phyloP scores from a whole-genome alignment of 2,797 vertebrate species.

The Melanotaenia boesemani region DNA sequence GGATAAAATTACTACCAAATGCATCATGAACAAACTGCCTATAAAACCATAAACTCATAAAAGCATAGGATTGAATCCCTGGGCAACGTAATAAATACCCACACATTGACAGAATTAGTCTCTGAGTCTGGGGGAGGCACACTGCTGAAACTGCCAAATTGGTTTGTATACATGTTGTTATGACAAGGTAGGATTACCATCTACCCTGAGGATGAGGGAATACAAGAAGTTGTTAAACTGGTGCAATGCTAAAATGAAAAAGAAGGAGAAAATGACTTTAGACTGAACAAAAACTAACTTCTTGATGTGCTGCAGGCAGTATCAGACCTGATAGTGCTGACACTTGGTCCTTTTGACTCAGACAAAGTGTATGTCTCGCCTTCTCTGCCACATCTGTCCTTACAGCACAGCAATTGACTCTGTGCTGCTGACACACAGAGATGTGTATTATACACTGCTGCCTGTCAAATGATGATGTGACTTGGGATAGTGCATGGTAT shows the following conservation, averaged over 20 bases:
- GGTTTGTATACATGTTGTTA: slow-evolving; percentile 80
- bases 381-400: slow-evolving; percentile 47
- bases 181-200: slow-evolving; percentile 74
- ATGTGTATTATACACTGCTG: slow-evolving; percentile 38
- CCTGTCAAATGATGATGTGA: slow-evolving; percentile 66
- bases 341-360: slow-evolving; percentile 59
- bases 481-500: slow-evolving; percentile 31
- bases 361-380: slow-evolving; percentile 59
- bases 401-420: slow-evolving; percentile 53
- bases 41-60: slow-evolving; percentile 71
- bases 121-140: slow-evolving; percentile 69
- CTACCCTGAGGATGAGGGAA: slow-evolving; percentile 74
- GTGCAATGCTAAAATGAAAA: slow-evolving; percentile 64
- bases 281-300: slow-evolving; percentile 29
- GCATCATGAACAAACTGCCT: slow-evolving; percentile 65
- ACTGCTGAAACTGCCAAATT: slow-evolving; percentile 76
- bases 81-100: slow-evolving; percentile 66
- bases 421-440: slow-evolving; percentile 58
- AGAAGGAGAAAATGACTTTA: slow-evolving; percentile 32
- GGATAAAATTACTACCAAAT: slow-evolving; percentile 63
- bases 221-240: slow-evolving; percentile 73
- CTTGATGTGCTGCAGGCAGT: slow-evolving; percentile 35
- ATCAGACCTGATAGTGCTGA: slow-evolving; percentile 56
- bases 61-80: slow-evolving; percentile 62
- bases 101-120: slow-evolving; percentile 76